phyloP scores from a whole-genome alignment of 2,797 vertebrate species.

The Okamejei kenojei region DNA sequence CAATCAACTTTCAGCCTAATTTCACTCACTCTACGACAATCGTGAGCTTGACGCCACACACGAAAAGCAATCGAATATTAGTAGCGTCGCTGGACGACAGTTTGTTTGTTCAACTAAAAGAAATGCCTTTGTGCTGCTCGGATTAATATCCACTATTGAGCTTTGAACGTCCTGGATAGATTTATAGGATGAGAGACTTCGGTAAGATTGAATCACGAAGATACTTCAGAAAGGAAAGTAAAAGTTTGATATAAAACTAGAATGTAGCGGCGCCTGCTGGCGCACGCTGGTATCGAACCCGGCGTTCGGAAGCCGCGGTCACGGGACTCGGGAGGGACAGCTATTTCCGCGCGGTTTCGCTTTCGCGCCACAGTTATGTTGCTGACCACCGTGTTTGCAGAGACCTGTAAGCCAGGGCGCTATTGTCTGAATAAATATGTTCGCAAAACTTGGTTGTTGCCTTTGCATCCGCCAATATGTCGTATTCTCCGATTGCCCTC shows the following conservation, averaged over 20 bases:
- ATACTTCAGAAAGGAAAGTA: neutral
- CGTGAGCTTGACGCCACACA: neutral
- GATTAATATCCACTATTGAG: neutral
- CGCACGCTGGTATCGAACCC: no score
- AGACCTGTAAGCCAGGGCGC: no score
- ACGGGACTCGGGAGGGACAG: no score
- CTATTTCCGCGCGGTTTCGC: no score
- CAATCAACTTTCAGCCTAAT: slow-evolving; percentile 11
- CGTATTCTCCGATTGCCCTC: neutral
- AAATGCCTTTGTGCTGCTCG: slow-evolving; percentile 19
- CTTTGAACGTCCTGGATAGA: neutral
- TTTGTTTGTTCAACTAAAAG: slow-evolving; percentile 19
- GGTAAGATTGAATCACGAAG: neutral
- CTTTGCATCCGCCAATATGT: no score
- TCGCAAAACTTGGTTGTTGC: no score
- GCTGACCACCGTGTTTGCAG: no score
- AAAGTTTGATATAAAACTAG: neutral
- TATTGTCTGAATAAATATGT: no score
- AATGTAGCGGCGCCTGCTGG: no score
- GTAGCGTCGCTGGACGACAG: neutral
- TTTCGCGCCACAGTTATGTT: no score
- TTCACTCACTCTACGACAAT: neutral
- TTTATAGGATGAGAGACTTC: neutral
- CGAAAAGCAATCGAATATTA: neutral
- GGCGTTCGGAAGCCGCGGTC: no score